These are phyloP conservation scores for Brachypodius melanocephalos DNA, from an alignment of 2,113 vertebrate species.

Conservation along the genomic window DNA sequence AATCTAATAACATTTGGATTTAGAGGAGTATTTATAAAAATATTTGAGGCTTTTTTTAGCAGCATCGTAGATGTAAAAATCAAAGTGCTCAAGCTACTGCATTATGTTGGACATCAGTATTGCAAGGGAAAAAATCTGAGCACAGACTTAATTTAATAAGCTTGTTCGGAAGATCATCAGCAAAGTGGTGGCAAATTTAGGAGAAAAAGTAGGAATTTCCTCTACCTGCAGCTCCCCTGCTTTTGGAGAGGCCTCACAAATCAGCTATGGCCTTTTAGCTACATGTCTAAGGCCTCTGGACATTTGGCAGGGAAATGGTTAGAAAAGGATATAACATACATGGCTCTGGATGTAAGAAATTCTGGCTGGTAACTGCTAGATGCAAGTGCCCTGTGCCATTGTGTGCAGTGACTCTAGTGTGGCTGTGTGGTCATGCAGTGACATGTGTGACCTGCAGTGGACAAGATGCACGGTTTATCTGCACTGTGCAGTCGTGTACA, in stretches of 20 bases:
- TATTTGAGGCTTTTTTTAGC: background rate
- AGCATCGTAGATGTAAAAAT: background rate
- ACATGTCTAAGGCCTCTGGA: background rate
- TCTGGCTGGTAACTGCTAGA: background rate
- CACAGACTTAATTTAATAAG: background rate
- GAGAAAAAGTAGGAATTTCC: background rate
- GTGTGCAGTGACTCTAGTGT: background rate
- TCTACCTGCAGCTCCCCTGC: background rate
- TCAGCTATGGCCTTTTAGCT: background rate
- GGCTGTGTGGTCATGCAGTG: background rate
- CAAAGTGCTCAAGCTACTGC: background rate
- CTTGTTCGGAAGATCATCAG: background rate
- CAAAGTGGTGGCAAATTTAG: background rate
- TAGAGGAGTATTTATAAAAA: background rate
- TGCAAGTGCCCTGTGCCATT: background rate
- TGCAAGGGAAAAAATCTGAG: background rate
- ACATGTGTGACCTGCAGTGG: background rate
- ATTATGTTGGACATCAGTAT: background rate
- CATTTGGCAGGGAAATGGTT: accelerated
- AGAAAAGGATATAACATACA: background rate
- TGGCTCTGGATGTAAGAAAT: background rate
- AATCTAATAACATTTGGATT: background rate
- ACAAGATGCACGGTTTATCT: background rate
- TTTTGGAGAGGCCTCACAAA: background rate
- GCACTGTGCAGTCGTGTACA: background rate